A percentile compares a stretch with the other conserved stretches of the same genome.
Conservation (phyloP, 2,113 vertebrate species). For the Scalopus aquaticus region DNA sequence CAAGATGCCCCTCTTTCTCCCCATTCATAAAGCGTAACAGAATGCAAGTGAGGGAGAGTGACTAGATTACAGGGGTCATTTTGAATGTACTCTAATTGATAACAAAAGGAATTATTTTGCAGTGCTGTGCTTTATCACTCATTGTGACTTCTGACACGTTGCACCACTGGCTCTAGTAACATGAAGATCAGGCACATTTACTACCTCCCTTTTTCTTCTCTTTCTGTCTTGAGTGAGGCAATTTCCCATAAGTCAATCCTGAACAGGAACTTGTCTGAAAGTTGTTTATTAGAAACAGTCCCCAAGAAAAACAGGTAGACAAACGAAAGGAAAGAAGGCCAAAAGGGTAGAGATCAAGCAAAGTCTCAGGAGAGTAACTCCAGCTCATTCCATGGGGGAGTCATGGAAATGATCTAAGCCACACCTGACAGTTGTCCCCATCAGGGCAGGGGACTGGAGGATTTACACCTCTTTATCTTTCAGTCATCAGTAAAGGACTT, state of each 20-base stretch:
- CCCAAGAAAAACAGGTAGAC: background rate
- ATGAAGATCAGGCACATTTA: background rate
- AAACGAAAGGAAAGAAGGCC: background rate
- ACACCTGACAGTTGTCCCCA: background rate
- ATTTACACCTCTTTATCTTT: background rate
- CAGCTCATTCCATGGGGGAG: background rate
- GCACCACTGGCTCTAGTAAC: background rate
- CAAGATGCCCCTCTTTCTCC: background rate
- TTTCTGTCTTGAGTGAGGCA: background rate
- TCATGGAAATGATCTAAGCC: background rate
- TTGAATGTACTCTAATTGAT: background rate
- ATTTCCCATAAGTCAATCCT: background rate
- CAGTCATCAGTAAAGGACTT: background rate
- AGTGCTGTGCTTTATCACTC: background rate
- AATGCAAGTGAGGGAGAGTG: background rate
- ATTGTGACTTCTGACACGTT: background rate
- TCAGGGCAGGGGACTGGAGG: background rate
- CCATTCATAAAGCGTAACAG: background rate
- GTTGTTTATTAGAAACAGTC: background rate
- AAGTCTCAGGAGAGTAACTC: background rate
- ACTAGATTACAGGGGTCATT: background rate
- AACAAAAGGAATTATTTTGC: slow-evolving; percentile 15
- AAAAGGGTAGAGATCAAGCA: background rate
- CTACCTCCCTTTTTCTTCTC: background rate
- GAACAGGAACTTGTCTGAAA: background rate